Base-by-base conservation (phyloP, 1,140 invertebrate genomes). In the Heliconius hewitsoni region DNA sequence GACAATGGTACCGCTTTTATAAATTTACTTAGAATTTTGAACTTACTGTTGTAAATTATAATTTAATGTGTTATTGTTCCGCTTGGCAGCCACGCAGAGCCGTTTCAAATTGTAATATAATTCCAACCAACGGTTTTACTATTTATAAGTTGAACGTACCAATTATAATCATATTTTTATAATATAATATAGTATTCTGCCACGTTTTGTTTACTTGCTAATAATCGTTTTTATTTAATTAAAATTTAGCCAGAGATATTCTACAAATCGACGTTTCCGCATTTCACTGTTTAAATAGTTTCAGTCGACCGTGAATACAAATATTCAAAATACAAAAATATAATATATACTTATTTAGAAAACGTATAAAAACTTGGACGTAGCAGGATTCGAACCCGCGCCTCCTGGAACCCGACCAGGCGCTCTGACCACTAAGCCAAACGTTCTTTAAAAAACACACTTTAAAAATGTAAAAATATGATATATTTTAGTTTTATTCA, bases 61-160 rank as follows among this genome's bases (percentile, higher is more conserved):
- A 66, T 66, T 73, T 72, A 76, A 73, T 76, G 80, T 85, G 86
- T 85, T 86, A 86, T 84, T 81, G 89, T 90, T 89, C 85, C 86
- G 85, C 86, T 73, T 82, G 85, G 85, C 82, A 89, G 90, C 84
- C 78, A 74, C 74, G 75, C 86, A 85, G 85, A 89, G 85, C 82
- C 82, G 85, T 82, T 84, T 80, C 74, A 71, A 84, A 84, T 84
- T 71, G 82, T 82, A 83, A 83, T 80, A 81, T 78, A 76, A 81
- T 76, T 75, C 77, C 80, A 75, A 50, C 71, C 79, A 80, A 80
- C 79, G 79, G 79, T 76, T 50, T 60, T 46, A 71, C 74, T 27
- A 46, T 23, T 66, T 66, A 66, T 66, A 66, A 66, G 27, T 66
- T 66, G 60, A 66, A 66, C 11, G 60, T 30, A 66, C 60, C 23